These are phyloP conservation scores for Sebastes schlegelii DNA, from an alignment of 2,113 vertebrate species.

Conservation along the genomic window DNA sequence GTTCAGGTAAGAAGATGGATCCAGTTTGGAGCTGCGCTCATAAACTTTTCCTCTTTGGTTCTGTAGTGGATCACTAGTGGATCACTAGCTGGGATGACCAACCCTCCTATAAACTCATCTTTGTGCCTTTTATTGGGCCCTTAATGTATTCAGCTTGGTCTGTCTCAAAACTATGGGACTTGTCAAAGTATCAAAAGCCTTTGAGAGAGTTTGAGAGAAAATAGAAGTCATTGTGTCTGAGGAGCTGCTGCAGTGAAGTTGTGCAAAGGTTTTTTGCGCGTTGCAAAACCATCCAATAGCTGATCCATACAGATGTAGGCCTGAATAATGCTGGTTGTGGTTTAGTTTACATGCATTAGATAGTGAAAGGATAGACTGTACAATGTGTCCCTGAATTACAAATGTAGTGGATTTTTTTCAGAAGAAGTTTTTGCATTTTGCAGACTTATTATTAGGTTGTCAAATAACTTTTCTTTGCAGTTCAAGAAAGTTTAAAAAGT, in stretches of 20 bases:
- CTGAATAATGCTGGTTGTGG: neutral
- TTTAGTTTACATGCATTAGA: neutral
- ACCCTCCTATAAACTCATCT: slow-evolving; percentile 56
- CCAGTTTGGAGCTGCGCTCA: slow-evolving; percentile 15
- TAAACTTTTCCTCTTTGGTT: slow-evolving; percentile 21
- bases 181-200: slow-evolving; percentile 24
- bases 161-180: slow-evolving; percentile 31
- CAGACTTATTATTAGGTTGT: neutral
- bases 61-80: slow-evolving; percentile 6
- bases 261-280: neutral
- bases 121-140: slow-evolving; percentile 14
- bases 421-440: neutral
- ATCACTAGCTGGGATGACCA: slow-evolving; percentile 18
- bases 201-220: neutral
- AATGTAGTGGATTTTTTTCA: neutral
- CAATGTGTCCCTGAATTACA: neutral
- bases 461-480: slow-evolving; percentile 4
- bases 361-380: neutral
- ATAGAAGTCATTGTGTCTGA: neutral
- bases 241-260: slow-evolving; percentile 9
- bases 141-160: slow-evolving; percentile 37
- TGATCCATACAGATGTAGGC: neutral
- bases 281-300: neutral
- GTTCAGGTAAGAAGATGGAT: slow-evolving; percentile 83
- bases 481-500: neutral